phyloP scores from a whole-genome alignment of 2,113 vertebrate genomes.

The Barbus barbus region DNA sequence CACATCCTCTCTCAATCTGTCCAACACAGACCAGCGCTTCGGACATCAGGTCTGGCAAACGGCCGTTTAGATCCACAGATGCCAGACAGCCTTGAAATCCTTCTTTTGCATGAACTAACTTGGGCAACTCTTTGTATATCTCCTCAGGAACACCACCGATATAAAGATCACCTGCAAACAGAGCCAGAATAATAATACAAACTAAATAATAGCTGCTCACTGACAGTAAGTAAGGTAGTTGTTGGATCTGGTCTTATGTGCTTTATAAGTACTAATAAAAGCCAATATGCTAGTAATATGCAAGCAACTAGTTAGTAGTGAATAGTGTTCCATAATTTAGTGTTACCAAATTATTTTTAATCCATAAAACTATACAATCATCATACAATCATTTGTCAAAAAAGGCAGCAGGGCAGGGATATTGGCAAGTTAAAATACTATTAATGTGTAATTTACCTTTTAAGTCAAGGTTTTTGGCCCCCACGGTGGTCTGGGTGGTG shows the following conservation, averaged over 20 bases:
- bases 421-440: not conserved
- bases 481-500: constrained; percentile 91
- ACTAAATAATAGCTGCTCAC: too few species aligned
- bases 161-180: constrained; percentile 85
- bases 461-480: constrained; percentile 94
- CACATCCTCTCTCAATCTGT: constrained; percentile 95
- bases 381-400: not conserved
- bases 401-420: not conserved
- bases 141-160: constrained; percentile 94
- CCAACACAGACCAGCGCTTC: constrained; percentile 94
- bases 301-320: too few species aligned
- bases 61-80: constrained; percentile 92
- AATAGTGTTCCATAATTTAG: too few species aligned
- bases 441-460: constrained; percentile 78
- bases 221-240: too few species aligned
- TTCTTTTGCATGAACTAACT: constrained; percentile 93
- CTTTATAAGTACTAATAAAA: too few species aligned
- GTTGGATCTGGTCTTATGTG: too few species aligned
- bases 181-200: too few species aligned
- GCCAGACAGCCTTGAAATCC: constrained; percentile 97
- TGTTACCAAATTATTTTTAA: too few species aligned
- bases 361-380: not conserved
- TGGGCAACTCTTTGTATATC: constrained; percentile 91
- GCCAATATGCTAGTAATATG: too few species aligned
- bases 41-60: constrained; percentile 92